phyloP scores from a whole-genome alignment of 2,113 vertebrate species.

The Cochlearius cochlearius region DNA sequence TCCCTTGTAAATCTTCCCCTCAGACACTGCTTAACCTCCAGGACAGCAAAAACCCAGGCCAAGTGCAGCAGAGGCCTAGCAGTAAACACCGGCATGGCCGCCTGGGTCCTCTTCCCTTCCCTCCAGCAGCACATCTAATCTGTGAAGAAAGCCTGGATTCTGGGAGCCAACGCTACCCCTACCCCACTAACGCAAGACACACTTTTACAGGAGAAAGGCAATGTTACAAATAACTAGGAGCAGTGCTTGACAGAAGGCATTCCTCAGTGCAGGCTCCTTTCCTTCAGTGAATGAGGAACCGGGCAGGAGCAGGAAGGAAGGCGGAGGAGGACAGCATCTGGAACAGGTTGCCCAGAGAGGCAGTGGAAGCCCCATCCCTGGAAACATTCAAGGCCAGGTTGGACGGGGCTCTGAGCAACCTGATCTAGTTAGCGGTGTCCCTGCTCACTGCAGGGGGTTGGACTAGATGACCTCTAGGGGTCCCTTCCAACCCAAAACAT shows the following conservation, averaged over 20 bases:
- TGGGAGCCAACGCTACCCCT: neutral
- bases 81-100: accelerated
- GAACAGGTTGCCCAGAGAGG: no score
- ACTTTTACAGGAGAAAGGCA: neutral
- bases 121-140: neutral
- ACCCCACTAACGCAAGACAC: neutral
- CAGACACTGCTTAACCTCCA: neutral
- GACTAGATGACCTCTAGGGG: no score
- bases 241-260: neutral
- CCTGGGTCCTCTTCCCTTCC: neutral
- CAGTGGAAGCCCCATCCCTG: no score
- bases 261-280: neutral
- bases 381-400: no score
- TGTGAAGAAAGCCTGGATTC: neutral
- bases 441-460: no score
- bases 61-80: neutral
- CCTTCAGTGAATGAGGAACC: neutral
- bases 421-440: no score
- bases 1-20: neutral
- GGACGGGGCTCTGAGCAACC: no score
- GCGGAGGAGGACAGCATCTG: neutral
- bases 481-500: no score
- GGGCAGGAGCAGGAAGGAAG: neutral
- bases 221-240: neutral
- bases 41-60: neutral